Evolutionary conservation across 2,797 vertebrate genomes (phyloP).

Genomic region (Echiichthys vipera): DNA sequence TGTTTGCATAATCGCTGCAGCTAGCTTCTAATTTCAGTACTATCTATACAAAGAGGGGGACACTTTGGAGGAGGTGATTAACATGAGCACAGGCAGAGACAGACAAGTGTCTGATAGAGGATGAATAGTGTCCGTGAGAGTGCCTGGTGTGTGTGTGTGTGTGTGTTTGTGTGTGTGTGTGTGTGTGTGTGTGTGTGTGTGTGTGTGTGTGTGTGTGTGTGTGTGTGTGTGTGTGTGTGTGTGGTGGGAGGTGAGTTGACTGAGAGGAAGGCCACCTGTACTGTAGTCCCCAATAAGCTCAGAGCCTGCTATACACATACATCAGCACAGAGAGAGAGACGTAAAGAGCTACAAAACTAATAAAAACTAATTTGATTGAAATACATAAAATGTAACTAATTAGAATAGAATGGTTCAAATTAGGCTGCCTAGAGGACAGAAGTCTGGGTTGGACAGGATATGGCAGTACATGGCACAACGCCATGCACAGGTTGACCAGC

Average conservation of each 20-base stretch:
- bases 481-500: no score
- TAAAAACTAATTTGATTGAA: background rate
- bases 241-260: background rate
- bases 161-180: background rate
- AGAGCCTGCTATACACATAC: background rate
- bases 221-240: background rate
- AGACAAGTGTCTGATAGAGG: slow-evolving; percentile 38
- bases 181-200: background rate
- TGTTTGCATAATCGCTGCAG: slow-evolving; percentile 24
- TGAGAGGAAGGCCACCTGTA: slow-evolving; percentile 34
- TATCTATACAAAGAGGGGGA: slow-evolving; percentile 23
- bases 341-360: background rate
- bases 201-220: background rate
- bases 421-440: no score
- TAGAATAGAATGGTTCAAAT: background rate
- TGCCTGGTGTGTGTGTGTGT: background rate
- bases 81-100: slow-evolving; percentile 30
- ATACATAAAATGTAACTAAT: background rate
- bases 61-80: slow-evolving; percentile 26
- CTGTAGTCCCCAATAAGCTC: background rate
- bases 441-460: no score
- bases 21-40: slow-evolving; percentile 34
- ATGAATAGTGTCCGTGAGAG: slow-evolving; percentile 20
- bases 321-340: background rate
- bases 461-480: no score